Percentiles rank a stretch among this genome's conserved stretches.
These are phyloP conservation scores for Dreissena polymorpha DNA, from an alignment of 1,140 invertebrate genomes.

Conservation along the genomic window DNA sequence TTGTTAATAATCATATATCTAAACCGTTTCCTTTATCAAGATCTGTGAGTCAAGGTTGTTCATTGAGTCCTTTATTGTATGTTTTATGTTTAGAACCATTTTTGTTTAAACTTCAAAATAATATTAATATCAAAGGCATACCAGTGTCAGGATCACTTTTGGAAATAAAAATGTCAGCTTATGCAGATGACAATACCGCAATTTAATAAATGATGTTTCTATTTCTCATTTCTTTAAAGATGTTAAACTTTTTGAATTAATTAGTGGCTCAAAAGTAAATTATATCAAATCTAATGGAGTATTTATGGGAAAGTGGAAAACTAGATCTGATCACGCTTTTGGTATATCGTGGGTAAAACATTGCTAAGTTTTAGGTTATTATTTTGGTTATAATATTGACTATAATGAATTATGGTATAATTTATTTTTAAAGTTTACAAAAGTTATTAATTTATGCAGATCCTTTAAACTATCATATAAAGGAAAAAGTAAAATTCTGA, in stretches of 20 bases:
- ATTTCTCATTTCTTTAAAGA: conserved; percentile 43
- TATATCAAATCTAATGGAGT: conserved; percentile 55
- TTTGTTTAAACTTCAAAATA: conserved; percentile 46
- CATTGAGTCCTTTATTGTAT: conserved; percentile 77
- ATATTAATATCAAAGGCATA: conserved; percentile 56
- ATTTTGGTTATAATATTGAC: conserved; percentile 47
- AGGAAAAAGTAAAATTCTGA: conserved; percentile 55
- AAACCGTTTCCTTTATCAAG: conserved; percentile 66
- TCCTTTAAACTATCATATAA: conserved; percentile 51
- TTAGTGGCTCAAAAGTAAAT: conserved; percentile 61
- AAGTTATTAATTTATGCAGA: conserved; percentile 40
- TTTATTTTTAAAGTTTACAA: conserved; percentile 48
- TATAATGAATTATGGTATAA: conserved; percentile 55
- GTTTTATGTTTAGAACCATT: conserved; percentile 77
- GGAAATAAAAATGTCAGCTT: conserved; percentile 50
- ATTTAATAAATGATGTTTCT: conserved; percentile 34
- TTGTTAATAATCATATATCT: conserved; percentile 64
- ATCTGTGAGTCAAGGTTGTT: conserved; percentile 78
- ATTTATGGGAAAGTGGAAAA: conserved; percentile 58
- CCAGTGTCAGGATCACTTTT: conserved; percentile 49
- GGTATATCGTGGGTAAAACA: conserved; percentile 60
- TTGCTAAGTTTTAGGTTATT: conserved; percentile 54
- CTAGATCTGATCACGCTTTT: conserved; percentile 57
- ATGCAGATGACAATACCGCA: conserved; percentile 62
- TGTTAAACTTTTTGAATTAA: conserved; percentile 44